Evolutionary conservation across 2,797 vertebrate genomes (phyloP).

Genomic region (Erithacus rubecula): DNA sequence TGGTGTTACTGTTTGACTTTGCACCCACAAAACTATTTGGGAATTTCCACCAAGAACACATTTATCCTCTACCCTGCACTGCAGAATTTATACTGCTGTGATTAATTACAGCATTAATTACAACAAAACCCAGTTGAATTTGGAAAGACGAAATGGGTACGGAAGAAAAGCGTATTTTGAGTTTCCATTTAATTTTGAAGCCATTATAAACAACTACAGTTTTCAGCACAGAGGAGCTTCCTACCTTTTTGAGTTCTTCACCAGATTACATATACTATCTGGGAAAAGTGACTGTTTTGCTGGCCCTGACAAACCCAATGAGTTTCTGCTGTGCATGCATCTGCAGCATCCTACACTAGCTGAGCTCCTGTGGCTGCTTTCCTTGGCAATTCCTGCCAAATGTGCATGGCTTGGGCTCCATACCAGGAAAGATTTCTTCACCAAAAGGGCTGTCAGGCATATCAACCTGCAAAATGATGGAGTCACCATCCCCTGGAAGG

Average conservation of each 20-base stretch:
- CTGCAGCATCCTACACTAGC: not conserved
- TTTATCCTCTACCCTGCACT: not conserved
- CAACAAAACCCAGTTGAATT: not conserved
- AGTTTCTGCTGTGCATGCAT: not conserved
- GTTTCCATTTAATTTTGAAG: not conserved
- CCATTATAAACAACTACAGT: not conserved
- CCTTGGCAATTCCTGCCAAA: not conserved
- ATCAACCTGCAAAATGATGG: accelerated
- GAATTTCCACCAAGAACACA: not conserved
- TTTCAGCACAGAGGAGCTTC: not conserved
- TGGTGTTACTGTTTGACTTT: not conserved
- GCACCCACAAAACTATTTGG: not conserved
- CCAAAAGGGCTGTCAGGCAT: not conserved
- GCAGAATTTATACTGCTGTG: not conserved
- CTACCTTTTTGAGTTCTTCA: not conserved
- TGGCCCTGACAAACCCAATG: not conserved
- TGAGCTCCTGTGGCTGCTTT: not conserved
- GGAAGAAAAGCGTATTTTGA: not conserved
- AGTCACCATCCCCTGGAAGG: not conserved
- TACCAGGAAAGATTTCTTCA: no score
- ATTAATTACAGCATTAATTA: not conserved
- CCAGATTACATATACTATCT: not conserved
- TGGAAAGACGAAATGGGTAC: not conserved
- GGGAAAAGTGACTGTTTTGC: not conserved
- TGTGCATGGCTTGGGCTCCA: not conserved